Conservation (phyloP, 2,888 invertebrate genomes). For the Drosophila mimica region DNA sequence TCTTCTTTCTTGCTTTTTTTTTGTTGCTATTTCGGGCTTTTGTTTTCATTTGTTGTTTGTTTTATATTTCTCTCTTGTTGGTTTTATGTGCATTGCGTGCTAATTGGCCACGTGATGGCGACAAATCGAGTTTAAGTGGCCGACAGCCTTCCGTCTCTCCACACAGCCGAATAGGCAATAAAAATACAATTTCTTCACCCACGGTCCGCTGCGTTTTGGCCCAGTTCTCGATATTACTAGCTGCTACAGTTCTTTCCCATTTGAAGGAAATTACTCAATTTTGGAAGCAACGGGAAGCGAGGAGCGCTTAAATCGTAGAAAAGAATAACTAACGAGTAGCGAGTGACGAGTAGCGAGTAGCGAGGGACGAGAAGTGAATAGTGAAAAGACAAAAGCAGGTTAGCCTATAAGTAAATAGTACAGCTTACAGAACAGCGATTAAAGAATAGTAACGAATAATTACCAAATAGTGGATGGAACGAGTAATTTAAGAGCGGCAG, state of each 20-base stretch:
- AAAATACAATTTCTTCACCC: conserved; percentile 4
- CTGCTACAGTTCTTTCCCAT: neutral
- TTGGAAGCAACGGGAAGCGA: neutral
- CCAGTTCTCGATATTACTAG: neutral
- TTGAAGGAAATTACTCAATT: neutral
- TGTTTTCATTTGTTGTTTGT: conserved; percentile 39
- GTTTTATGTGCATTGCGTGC: conserved; percentile 71
- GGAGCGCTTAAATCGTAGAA: too few relatives aligned
- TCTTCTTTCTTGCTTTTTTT: conserved; percentile 55
- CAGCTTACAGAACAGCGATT: neutral
- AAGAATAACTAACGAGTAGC: neutral
- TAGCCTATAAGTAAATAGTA: too few relatives aligned
- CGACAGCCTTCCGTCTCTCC: conserved; percentile 23
- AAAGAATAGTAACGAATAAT: neutral
- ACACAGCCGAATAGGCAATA: neutral
- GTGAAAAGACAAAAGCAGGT: neutral
- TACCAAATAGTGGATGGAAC: neutral
- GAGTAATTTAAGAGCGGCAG: neutral
- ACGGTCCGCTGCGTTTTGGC: neutral
- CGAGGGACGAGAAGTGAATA: neutral
- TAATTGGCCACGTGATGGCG: conserved; percentile 78
- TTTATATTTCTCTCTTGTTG: conserved; percentile 4
- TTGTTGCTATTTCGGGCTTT: conserved; percentile 47
- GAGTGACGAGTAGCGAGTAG: neutral
- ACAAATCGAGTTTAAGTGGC: conserved; percentile 75